Evolutionary conservation across 2,888 invertebrate genomes (phyloP).

Genomic region (Apamea monoglypha): DNA sequence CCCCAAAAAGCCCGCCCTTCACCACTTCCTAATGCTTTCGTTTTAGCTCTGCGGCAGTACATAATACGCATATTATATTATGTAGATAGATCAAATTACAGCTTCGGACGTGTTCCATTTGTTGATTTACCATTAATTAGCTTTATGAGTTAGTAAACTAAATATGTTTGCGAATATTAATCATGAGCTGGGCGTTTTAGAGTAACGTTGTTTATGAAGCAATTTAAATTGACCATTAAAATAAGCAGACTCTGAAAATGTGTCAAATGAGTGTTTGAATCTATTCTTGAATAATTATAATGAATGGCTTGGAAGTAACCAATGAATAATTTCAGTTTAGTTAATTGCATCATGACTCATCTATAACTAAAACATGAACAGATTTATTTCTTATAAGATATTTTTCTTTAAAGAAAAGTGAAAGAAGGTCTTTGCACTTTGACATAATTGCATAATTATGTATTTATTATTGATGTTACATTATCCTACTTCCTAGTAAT

Average conservation of each 20-base stretch:
- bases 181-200: not conserved
- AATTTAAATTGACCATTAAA: conserved; percentile 16
- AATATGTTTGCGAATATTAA: conserved; percentile 36
- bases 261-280: conserved; percentile 1
- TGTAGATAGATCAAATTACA: not conserved
- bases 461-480: too few species aligned
- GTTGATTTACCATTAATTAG: conserved; percentile 17
- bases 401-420: too few species aligned
- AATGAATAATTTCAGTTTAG: not conserved
- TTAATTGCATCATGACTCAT: conserved; percentile 2
- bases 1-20: not conserved
- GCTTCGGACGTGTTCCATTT: conserved; percentile 7
- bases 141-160: conserved; percentile 10
- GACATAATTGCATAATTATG: too few species aligned
- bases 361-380: not conserved
- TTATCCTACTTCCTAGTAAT: too few species aligned
- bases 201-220: conserved; percentile 22
- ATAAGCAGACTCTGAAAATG: conserved; percentile 2
- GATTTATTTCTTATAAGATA: not conserved
- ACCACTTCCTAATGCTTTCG: not conserved
- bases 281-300: not conserved
- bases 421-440: too few species aligned
- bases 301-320: not conserved
- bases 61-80: not conserved
- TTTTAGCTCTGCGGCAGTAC: too few species aligned